A percentile compares a stretch with the other conserved stretches of the same genome.
phyloP scores from a whole-genome alignment of 2,113 vertebrate species.

The Prolemur simus region DNA sequence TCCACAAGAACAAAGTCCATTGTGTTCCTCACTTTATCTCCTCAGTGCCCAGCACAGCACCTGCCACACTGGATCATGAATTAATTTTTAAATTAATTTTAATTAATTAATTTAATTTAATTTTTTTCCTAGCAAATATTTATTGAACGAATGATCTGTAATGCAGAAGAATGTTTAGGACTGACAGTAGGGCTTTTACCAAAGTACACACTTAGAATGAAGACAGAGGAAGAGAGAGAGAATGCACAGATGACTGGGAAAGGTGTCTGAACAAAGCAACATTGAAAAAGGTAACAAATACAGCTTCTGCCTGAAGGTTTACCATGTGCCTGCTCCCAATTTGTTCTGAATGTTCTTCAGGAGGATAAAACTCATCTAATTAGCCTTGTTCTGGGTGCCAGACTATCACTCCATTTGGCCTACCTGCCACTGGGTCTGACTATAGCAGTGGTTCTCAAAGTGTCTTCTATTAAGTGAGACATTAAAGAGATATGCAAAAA shows the following conservation, averaged over 20 bases:
- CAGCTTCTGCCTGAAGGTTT: not conserved
- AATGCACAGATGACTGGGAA: not conserved
- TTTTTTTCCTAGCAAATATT: not conserved
- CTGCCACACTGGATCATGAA: not conserved
- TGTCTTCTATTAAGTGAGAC: not conserved
- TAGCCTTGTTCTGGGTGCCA: not conserved
- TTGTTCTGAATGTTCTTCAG: not conserved
- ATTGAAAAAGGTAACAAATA: not conserved
- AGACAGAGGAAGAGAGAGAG: not conserved
- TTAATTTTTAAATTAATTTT: too few species aligned
- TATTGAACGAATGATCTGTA: not conserved
- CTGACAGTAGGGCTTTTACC: not conserved
- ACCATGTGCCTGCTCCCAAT: not conserved
- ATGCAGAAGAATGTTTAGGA: not conserved
- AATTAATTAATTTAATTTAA: too few species aligned
- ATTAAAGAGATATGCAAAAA: conserved; percentile 25
- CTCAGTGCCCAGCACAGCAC: not conserved
- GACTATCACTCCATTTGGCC: not conserved
- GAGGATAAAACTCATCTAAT: not conserved
- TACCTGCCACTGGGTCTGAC: not conserved
- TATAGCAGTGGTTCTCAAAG: not conserved
- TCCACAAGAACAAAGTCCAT: not conserved
- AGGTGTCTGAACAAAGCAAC: not conserved
- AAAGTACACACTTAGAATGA: not conserved
- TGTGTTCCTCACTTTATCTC: not conserved